A percentile compares a stretch with the other conserved stretches of the same genome.
Evolutionary conservation across 2,888 invertebrate species (phyloP).

Genomic region (Rosalia funebris): DNA sequence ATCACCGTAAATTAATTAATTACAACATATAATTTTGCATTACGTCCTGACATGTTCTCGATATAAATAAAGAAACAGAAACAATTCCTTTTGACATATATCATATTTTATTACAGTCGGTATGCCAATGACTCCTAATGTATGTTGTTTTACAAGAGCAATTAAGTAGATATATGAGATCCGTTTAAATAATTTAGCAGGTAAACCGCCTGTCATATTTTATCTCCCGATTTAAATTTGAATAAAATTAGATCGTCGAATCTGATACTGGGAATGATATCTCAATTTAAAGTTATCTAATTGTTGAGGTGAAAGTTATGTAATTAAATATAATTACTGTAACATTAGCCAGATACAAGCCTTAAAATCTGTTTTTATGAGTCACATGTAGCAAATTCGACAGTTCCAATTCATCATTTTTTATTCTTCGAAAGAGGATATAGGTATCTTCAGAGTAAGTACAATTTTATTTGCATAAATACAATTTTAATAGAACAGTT

Average conservation of each 20-base stretch:
- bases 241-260: background rate
- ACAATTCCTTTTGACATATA: background rate
- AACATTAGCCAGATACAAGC: too few species aligned
- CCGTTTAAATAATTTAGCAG: slow-evolving; percentile 4
- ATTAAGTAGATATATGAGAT: slow-evolving; percentile 4
- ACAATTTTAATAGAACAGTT: too few species aligned
- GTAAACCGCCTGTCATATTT: background rate
- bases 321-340: background rate
- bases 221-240: slow-evolving; percentile 1
- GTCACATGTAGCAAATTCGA: too few species aligned
- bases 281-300: slow-evolving; percentile 1
- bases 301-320: slow-evolving; percentile 6
- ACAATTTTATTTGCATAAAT: too few species aligned
- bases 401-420: too few species aligned
- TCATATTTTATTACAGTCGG: background rate
- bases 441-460: too few species aligned
- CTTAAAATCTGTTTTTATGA: too few species aligned
- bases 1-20: too few species aligned
- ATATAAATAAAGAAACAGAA: background rate
- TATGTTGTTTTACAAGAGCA: background rate
- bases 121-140: background rate
- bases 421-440: too few species aligned
- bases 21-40: too few species aligned
- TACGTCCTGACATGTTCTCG: too few species aligned
- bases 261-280: background rate